Conservation (phyloP, 2,888 invertebrate genomes). For the Drosophila seclusa region DNA sequence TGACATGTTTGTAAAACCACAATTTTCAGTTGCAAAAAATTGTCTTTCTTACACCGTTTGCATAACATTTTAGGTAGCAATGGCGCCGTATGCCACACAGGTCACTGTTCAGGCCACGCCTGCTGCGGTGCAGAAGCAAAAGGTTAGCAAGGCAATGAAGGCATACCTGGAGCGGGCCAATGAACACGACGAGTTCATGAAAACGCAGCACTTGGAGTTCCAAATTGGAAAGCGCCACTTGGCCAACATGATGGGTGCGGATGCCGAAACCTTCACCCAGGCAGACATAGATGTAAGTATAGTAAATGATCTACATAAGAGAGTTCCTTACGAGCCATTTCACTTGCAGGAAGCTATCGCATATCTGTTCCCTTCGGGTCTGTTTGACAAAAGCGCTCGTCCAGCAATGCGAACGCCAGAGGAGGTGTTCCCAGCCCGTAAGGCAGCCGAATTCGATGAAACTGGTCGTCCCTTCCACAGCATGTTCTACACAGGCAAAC, state of each 20-base stretch:
- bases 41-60: constrained; percentile 45
- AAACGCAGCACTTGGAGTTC: constrained; percentile 91
- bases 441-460: constrained; percentile 95
- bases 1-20: constrained; percentile 26
- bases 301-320: too few species aligned
- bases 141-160: constrained; percentile 94
- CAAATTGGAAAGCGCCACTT: constrained; percentile 97
- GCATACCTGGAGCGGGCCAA: constrained; percentile 93
- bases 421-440: constrained; percentile 92
- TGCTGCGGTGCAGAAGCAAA: constrained; percentile 85
- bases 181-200: constrained; percentile 93
- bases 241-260: constrained; percentile 99
- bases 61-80: constrained; percentile 61
- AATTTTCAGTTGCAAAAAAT: neutral
- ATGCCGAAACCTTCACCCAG: constrained; percentile 95
- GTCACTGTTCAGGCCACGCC: constrained; percentile 82
- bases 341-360: constrained; percentile 90
- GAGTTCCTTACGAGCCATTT: neutral
- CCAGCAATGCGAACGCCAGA: constrained; percentile 96
- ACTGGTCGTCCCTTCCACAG: constrained; percentile 95
- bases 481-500: constrained; percentile 95
- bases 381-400: constrained; percentile 93
- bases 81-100: constrained; percentile 67
- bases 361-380: constrained; percentile 98
- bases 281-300: constrained; percentile 91